phyloP scores from a whole-genome alignment of 1,140 invertebrate species.

The Diachasma alloeum region DNA sequence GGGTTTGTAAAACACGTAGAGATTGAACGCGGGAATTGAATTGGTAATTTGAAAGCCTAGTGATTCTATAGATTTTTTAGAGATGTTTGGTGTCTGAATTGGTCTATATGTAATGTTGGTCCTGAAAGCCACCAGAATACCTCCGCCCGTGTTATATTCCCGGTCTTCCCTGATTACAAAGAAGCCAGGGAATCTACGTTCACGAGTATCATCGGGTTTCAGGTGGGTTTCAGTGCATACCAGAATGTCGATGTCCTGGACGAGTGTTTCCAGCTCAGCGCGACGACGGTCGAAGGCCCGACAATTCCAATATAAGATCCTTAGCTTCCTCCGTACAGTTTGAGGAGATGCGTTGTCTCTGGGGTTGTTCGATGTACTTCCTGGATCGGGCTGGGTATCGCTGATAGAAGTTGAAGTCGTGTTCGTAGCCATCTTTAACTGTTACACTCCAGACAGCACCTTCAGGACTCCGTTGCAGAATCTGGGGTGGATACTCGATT shows the following conservation, averaged over 20 bases:
- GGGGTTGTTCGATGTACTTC: not conserved
- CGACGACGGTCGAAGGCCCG: not conserved
- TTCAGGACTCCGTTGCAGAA: too few species aligned
- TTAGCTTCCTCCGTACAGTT: not conserved
- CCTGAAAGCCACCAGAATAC: not conserved
- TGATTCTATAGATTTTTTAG: not conserved
- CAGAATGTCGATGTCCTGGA: not conserved
- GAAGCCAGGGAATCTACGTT: not conserved
- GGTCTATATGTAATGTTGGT: not conserved
- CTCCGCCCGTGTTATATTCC: not conserved
- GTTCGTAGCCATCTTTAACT: too few species aligned
- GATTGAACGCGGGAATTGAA: not conserved
- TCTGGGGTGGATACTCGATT: too few species aligned
- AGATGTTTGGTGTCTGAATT: not conserved
- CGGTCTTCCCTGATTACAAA: not conserved
- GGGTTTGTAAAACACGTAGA: not conserved
- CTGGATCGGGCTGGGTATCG: not conserved
- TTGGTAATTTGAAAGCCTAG: not conserved
- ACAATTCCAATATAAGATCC: not conserved
- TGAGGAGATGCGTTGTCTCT: not conserved
- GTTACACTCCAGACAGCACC: too few species aligned
- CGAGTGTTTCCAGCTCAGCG: not conserved
- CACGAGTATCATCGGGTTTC: not conserved
- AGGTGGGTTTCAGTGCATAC: not conserved
- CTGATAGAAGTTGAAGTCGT: too few species aligned